Evolutionary conservation across 2,113 vertebrate species (phyloP), one percentile per base, ranked within the genome.

Genomic region (Urocitellus parryii): DNA sequence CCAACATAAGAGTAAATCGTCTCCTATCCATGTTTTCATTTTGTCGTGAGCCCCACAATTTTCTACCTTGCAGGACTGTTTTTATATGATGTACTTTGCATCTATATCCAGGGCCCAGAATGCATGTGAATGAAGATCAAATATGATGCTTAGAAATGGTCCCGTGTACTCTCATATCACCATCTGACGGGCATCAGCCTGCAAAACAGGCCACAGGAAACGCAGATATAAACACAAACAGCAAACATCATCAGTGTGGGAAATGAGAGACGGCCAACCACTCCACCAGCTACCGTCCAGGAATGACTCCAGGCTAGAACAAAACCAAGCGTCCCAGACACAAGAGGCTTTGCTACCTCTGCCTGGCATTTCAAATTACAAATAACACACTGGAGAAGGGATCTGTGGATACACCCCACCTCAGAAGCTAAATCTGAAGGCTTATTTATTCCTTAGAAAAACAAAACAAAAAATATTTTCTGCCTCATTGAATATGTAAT

Each of bases 81-180:
- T 8, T 3, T 56, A 13, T 4, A 2, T 5, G 2, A 20, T 51
- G 4, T 32, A 5, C 2, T 42, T n/a, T 42, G 34, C 17, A 2
- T 72, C 11, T 8, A 8, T 29, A 24, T 22, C 4, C 83, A 25
- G 16, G 0, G 2, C 14, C 68, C 27, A 0, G 14, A 53, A 32
- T n/a, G 58, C 27, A 3, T 12, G n/a, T 9, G 27, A 32, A 12
- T 6, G 5, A 9, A 4, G 1, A 3, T 83, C 58, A 5, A 7
- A 51, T 14, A 8, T 11, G 34, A 56, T 48, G 51, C n/a, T n/a
- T 61, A 39, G 25, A 68, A 18, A 42, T 2, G 7, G 25, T 53
- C 13, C 22, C 6, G 1, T 29, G 0, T 4, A 8, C 45, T 12
- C 0, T 20, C 37, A 4, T 0, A 5, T 51, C 3, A 24, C 20